A percentile compares a stretch with the other conserved stretches of the same genome.
phyloP scores from a whole-genome alignment of 1,140 invertebrate species.

The Eubasilissa regina region DNA sequence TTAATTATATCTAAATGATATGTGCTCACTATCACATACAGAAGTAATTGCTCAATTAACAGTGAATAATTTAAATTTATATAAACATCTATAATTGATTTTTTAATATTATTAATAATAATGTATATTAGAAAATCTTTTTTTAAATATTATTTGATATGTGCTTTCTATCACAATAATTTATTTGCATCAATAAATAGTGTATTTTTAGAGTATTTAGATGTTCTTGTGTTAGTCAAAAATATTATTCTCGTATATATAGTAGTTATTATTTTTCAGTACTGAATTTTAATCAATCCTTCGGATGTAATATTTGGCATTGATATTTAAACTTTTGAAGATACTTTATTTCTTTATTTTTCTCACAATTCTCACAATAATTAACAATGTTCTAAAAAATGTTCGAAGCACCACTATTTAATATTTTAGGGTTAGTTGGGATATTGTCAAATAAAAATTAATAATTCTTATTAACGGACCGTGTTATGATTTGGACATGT shows the following conservation, averaged over 20 bases:
- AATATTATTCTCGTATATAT: slow-evolving; percentile 39
- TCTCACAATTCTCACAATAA: too few species aligned
- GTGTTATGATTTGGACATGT: background rate
- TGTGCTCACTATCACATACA: slow-evolving; percentile 4
- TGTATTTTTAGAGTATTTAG: background rate
- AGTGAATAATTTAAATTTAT: slow-evolving; percentile 23
- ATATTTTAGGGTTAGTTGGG: too few species aligned
- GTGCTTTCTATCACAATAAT: slow-evolving; percentile 56
- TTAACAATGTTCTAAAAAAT: background rate
- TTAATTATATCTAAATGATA: background rate
- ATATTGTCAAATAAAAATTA: too few species aligned
- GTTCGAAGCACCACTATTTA: background rate
- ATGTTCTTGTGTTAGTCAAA: background rate
- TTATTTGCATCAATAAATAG: slow-evolving; percentile 48
- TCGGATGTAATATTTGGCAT: slow-evolving; percentile 24
- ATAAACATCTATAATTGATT: background rate
- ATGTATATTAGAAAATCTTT: slow-evolving; percentile 4
- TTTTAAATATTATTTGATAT: slow-evolving; percentile 48
- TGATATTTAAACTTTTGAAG: slow-evolving; percentile 5
- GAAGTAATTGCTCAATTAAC: slow-evolving; percentile 35
- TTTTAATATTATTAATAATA: slow-evolving; percentile 30
- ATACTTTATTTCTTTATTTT: too few species aligned
- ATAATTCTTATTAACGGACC: slow-evolving; percentile 7
- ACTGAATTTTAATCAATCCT: slow-evolving; percentile 31
- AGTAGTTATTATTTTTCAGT: slow-evolving; percentile 24